phyloP scores from a whole-genome alignment of 2,888 invertebrate species.

The Drosophila koepferae region DNA sequence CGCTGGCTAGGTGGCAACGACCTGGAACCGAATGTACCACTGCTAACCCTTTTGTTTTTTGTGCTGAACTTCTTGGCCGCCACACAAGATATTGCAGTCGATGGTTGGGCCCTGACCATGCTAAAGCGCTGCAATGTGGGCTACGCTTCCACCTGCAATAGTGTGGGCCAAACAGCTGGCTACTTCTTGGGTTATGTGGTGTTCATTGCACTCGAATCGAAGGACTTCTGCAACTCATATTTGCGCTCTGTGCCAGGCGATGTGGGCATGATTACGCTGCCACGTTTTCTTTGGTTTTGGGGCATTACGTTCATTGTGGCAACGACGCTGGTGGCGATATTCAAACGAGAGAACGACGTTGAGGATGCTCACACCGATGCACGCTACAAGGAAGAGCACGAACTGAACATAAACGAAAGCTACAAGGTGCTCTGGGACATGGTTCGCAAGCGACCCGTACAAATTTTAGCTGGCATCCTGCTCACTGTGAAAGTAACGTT shows the following conservation, averaged over 20 bases:
- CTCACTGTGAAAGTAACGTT: conserved; percentile 97
- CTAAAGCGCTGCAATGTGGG: conserved; percentile 98
- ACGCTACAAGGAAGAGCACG: conserved; percentile 81
- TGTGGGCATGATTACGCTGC: conserved; percentile 90
- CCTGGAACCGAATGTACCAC: conserved; percentile 89
- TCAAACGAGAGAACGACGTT: conserved; percentile 92
- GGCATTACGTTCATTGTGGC: conserved; percentile 95
- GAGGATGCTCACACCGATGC: conserved; percentile 82
- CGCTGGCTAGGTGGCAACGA: conserved; percentile 90
- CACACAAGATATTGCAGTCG: conserved; percentile 99
- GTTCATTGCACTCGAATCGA: conserved; percentile 97
- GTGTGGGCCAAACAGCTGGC: conserved; percentile 99
- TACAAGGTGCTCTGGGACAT: conserved; percentile 94
- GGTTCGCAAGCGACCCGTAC: conserved; percentile 92
- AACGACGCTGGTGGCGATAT: conserved; percentile 94
- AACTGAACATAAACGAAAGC: conserved; percentile 88
- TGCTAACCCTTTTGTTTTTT: conserved; percentile 95
- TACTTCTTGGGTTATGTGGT: conserved; percentile 98
- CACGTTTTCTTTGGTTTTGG: conserved; percentile 97
- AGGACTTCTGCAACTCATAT: conserved; percentile 97
- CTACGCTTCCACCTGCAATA: conserved; percentile 99
- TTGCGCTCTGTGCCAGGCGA: conserved; percentile 90
- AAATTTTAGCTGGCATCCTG: conserved; percentile 91
- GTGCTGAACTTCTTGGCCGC: conserved; percentile 97
- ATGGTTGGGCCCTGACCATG: conserved; percentile 99